A percentile compares a stretch with the other conserved stretches of the same genome.
phyloP scores from a whole-genome alignment of 2,113 vertebrate genomes.

The Pachyramphus minor region DNA sequence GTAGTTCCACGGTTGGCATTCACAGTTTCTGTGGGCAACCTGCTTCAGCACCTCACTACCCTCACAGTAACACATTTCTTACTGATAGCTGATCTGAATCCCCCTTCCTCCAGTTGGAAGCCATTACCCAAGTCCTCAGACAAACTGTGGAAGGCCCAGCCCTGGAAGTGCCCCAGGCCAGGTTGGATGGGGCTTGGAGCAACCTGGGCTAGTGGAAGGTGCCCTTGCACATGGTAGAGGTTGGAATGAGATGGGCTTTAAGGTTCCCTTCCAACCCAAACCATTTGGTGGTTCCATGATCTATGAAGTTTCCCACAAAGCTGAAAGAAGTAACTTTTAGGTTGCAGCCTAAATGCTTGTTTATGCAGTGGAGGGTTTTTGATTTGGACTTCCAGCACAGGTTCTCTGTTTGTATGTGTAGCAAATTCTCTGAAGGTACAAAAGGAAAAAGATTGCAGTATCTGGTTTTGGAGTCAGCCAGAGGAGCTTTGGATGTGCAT shows the following conservation, averaged over 20 bases:
- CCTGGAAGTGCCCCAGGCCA: background rate
- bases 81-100: background rate
- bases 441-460: background rate
- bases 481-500: background rate
- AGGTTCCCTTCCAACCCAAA: background rate
- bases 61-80: background rate
- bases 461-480: background rate
- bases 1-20: fast-evolving
- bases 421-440: background rate
- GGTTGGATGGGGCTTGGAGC: background rate
- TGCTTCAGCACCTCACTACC: background rate
- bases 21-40: no score
- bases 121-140: background rate
- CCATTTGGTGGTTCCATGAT: no score
- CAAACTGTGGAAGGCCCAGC: background rate
- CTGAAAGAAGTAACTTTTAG: background rate
- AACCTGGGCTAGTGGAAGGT: background rate
- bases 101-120: background rate
- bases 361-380: background rate
- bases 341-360: background rate
- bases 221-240: background rate
- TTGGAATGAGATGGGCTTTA: background rate
- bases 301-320: background rate
- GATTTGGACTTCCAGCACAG: background rate
- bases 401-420: background rate